A percentile compares a stretch with the other conserved stretches of the same genome.
Evolutionary conservation across 2,888 invertebrate species (phyloP).

Genomic region (Drosophila nr. perissopoda): DNA sequence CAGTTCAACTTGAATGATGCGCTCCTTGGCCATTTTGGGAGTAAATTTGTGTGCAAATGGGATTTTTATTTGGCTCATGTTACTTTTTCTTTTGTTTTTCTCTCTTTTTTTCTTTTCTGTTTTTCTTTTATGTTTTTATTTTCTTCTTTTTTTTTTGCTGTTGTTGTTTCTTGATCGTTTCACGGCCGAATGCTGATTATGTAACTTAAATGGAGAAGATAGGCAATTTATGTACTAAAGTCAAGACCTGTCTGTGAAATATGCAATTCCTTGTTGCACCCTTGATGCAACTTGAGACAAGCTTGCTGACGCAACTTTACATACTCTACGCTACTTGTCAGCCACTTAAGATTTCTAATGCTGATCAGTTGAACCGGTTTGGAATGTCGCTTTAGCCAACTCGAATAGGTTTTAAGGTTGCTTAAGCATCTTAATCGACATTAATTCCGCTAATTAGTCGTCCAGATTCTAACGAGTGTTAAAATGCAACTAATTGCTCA

Average conservation of each 20-base stretch:
- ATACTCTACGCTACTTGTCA: not conserved
- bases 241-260: constrained; percentile 18
- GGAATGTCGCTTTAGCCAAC: not conserved
- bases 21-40: constrained; percentile 76
- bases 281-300: constrained; percentile 5
- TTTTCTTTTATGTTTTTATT: constrained; percentile 1
- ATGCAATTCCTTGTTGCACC: constrained; percentile 20
- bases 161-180: constrained; percentile 42
- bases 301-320: not conserved
- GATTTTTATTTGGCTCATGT: constrained; percentile 81
- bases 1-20: constrained; percentile 73
- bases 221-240: constrained; percentile 8
- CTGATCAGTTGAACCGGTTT: constrained; percentile 3
- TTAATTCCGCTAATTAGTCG: not conserved
- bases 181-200: constrained; percentile 41
- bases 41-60: constrained; percentile 83
- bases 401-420: not conserved
- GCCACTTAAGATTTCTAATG: not conserved
- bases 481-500: not conserved
- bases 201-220: constrained; percentile 44
- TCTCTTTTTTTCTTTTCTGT: constrained; percentile 29
- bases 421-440: not conserved
- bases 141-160: constrained; percentile 13
- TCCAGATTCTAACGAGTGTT: not conserved
- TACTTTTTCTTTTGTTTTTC: constrained; percentile 48